Conservation (phyloP, 2,797 vertebrate species). For the Aythya fuligula region DNA sequence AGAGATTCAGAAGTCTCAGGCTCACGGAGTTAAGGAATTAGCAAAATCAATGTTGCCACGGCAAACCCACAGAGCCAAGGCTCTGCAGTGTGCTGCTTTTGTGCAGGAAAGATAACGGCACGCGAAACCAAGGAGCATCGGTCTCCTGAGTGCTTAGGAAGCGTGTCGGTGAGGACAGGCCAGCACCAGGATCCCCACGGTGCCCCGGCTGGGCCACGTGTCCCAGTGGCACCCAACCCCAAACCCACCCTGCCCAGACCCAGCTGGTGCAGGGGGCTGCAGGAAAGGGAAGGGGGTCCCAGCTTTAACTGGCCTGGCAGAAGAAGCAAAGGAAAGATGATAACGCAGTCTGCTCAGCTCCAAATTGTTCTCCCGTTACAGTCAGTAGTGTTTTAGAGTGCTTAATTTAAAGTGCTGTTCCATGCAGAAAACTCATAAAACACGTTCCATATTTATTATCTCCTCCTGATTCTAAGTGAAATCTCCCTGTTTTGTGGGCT, state of each 20-base stretch:
- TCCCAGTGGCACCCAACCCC: too few relatives aligned
- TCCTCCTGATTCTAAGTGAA: background rate
- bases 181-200: too few relatives aligned
- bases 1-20: background rate
- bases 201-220: too few relatives aligned
- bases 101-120: background rate
- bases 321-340: background rate
- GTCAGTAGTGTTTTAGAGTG: background rate
- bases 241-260: too few relatives aligned
- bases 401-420: constrained; percentile 29
- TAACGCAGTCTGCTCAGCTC: background rate
- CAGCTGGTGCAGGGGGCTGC: too few relatives aligned
- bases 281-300: background rate
- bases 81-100: background rate
- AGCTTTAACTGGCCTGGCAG: background rate
- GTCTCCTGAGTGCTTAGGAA: too few relatives aligned
- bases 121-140: too few relatives aligned
- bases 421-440: background rate
- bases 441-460: constrained; percentile 4
- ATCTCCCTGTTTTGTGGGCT: background rate
- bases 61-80: background rate
- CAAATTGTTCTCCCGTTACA: background rate
- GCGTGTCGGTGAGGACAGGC: too few relatives aligned
- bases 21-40: background rate
- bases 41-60: background rate